Percentiles rank a stretch among this genome's conserved stretches.
Evolutionary conservation across 1,140 invertebrate genomes (phyloP).

Genomic region (Drosophila nigromelanica): DNA sequence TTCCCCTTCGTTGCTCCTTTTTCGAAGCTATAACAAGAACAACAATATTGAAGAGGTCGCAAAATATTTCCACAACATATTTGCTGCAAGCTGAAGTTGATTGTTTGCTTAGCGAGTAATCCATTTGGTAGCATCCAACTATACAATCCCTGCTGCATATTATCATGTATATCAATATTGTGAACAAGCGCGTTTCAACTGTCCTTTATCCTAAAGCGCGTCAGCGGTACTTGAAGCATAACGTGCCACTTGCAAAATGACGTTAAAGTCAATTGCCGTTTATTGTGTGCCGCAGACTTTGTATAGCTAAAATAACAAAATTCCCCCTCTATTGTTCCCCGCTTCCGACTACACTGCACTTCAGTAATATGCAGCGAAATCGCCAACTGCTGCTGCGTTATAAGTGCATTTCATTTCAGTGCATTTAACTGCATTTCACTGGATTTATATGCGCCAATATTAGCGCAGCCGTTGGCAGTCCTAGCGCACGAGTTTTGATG

Average conservation of each 20-base stretch:
- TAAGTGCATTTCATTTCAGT: conserved; percentile 54
- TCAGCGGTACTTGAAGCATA: conserved; percentile 6
- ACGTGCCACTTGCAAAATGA: conserved; percentile 9
- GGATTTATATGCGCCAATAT: conserved; percentile 81
- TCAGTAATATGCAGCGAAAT: conserved; percentile 19
- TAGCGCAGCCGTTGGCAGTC: conserved; percentile 52
- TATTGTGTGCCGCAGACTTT: conserved; percentile 81
- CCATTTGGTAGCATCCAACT: conserved; percentile 22
- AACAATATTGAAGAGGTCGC: conserved; percentile 7
- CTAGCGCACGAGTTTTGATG: conserved; percentile 65
- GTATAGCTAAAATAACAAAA: conserved; percentile 82
- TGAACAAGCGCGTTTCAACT: conserved; percentile 39
- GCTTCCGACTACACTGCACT: conserved; percentile 1
- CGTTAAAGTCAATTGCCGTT: conserved; percentile 73
- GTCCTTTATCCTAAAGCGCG: conserved; percentile 14
- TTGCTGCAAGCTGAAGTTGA: conserved; percentile 39
- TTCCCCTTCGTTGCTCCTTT: background rate
- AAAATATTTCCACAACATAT: conserved; percentile 52
- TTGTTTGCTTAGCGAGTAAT: conserved; percentile 53
- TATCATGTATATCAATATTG: conserved; percentile 50
- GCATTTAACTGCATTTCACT: conserved; percentile 54
- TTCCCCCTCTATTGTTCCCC: conserved; percentile 40
- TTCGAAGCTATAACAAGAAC: background rate
- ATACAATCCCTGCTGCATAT: background rate
- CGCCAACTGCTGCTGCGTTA: conserved; percentile 24